Percentiles rank a stretch among this genome's conserved stretches.
These are phyloP conservation scores for Nothocercus nigrocapillus DNA, from an alignment of 2,113 vertebrate species.

Conservation along the genomic window DNA sequence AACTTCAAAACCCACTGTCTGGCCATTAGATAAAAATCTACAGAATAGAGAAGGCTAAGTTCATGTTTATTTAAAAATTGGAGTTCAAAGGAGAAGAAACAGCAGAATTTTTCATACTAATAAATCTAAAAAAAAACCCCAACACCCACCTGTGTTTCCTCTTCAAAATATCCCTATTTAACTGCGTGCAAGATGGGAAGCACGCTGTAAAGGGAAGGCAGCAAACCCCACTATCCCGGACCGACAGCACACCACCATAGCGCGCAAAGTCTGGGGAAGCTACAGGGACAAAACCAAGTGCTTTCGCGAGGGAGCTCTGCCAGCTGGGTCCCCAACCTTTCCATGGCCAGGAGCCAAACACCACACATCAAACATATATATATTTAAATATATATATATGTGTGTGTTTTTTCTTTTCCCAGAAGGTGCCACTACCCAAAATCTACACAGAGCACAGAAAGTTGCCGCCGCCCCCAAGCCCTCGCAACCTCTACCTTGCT, in stretches of 20 bases:
- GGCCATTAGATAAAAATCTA: background rate
- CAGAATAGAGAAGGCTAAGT: background rate
- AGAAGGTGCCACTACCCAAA: background rate
- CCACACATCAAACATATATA: background rate
- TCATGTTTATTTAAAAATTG: background rate
- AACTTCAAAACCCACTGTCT: background rate
- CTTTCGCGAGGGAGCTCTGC: background rate
- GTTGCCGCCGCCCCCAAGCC: conserved; percentile 35
- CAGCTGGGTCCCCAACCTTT: background rate
- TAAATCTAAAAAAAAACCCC: background rate
- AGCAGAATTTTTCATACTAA: background rate
- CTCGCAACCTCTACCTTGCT: conserved; percentile 13
- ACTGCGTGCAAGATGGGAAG: background rate
- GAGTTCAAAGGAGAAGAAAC: background rate
- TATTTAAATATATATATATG: too few species aligned
- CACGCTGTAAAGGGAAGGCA: background rate
- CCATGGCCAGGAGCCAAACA: background rate
- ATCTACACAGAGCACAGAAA: background rate
- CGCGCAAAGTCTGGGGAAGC: background rate
- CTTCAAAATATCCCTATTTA: background rate
- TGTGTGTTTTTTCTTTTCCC: background rate
- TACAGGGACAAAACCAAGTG: background rate
- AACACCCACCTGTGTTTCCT: accelerated
- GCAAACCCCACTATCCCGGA: background rate
- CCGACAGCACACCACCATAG: background rate